phyloP scores from a whole-genome alignment of 2,888 invertebrate genomes.

The Trissolcus brochymenae region DNA sequence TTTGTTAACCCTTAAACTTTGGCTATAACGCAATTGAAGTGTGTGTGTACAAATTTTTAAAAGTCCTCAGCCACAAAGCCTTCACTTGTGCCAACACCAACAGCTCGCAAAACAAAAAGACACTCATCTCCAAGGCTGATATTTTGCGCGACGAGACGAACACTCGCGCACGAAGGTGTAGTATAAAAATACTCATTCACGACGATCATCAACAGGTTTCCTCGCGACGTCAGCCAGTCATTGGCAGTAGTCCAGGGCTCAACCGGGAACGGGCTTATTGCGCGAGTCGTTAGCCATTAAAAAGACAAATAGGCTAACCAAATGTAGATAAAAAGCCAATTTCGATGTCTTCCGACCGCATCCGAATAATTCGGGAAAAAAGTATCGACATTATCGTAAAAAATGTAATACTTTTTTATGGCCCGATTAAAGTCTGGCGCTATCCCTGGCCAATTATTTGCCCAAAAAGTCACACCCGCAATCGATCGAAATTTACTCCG shows the following conservation, averaged over 20 bases:
- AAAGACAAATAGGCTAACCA: slow-evolving; percentile 52
- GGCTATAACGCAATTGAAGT: not conserved
- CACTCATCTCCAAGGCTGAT: slow-evolving; percentile 28
- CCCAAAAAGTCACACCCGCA: slow-evolving; percentile 6
- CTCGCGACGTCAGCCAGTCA: slow-evolving; percentile 65
- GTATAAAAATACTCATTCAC: slow-evolving; percentile 56
- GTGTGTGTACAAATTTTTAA: slow-evolving; percentile 21
- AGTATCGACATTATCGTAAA: slow-evolving; percentile 32
- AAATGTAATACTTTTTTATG: slow-evolving; percentile 23
- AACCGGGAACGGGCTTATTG: slow-evolving; percentile 50
- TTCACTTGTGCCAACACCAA: slow-evolving; percentile 30
- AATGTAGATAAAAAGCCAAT: slow-evolving; percentile 49
- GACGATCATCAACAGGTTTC: slow-evolving; percentile 67
- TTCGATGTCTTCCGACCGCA: slow-evolving; percentile 40
- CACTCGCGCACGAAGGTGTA: slow-evolving; percentile 36
- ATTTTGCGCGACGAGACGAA: slow-evolving; percentile 27
- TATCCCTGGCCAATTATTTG: slow-evolving; percentile 1
- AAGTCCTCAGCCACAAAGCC: not conserved
- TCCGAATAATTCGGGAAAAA: slow-evolving; percentile 38
- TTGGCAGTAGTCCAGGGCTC: slow-evolving; percentile 67
- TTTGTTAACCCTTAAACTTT: not conserved
- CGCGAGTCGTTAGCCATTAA: slow-evolving; percentile 48
- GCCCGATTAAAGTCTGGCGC: slow-evolving; percentile 6
- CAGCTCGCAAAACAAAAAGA: slow-evolving; percentile 20
- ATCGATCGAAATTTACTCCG: not conserved